Conservation (phyloP, 2,113 vertebrate genomes). For the Otocyon megalotis region DNA sequence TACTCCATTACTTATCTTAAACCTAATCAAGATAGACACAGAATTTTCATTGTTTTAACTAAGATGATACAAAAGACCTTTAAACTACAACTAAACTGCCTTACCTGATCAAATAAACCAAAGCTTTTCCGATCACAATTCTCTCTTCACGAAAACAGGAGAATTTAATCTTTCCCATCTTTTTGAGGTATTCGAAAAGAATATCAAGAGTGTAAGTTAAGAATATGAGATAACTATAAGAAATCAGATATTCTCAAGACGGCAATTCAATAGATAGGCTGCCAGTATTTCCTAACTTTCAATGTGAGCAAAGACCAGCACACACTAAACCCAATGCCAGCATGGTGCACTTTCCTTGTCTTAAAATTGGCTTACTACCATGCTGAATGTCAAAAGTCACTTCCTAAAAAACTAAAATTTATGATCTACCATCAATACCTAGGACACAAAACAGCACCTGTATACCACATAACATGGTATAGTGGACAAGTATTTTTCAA, state of each 20-base stretch:
- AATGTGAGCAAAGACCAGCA: not conserved
- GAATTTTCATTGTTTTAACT: slow-evolving; percentile 55
- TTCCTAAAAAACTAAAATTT: slow-evolving; percentile 25
- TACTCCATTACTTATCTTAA: slow-evolving; percentile 23
- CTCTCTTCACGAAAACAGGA: not conserved
- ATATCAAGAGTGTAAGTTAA: slow-evolving; percentile 14
- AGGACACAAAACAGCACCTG: not conserved
- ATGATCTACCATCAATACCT: not conserved
- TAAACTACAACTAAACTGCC: not conserved
- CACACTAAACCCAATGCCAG: not conserved
- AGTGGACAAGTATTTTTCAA: slow-evolving; percentile 39
- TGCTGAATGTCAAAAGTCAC: slow-evolving; percentile 50
- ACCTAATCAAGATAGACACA: not conserved
- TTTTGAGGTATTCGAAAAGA: slow-evolving; percentile 35
- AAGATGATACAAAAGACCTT: not conserved
- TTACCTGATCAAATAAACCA: slow-evolving; percentile 7
- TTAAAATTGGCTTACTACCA: slow-evolving; percentile 30
- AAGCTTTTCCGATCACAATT: slow-evolving; percentile 26
- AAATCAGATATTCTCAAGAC: slow-evolving; percentile 47
- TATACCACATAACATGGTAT: not conserved
- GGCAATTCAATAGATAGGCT: slow-evolving; percentile 10
- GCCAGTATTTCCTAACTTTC: slow-evolving; percentile 43
- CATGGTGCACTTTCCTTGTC: not conserved
- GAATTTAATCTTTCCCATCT: slow-evolving; percentile 13
- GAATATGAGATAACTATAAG: slow-evolving; percentile 53